Evolutionary conservation across 2,797 vertebrate genomes (phyloP), one percentile per base, ranked within the genome.

Genomic region (Amphiprion clarkii): DNA sequence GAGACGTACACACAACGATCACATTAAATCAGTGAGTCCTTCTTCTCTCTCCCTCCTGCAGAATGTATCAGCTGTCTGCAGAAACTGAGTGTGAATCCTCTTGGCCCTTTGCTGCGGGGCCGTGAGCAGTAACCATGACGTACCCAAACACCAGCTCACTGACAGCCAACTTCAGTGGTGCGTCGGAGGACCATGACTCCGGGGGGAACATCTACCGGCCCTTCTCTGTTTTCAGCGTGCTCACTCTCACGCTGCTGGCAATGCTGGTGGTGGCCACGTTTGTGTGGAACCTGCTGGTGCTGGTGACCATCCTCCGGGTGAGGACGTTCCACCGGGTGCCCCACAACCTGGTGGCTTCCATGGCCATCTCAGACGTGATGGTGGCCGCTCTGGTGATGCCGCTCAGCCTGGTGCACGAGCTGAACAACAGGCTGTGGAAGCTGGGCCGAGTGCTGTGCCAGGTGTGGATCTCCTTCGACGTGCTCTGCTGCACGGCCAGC

Each of bases 401-500:
- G 0, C 96, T 99, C 33, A 98, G 98, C 81, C 89, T 99, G 66
- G 97, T 97, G 6, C 96, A 94, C 0, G 98, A 99, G 88, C 86
- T 98, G 55, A 96, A 97, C 0, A 97, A 97, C 52, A 89, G 96
- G 64, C 95, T 94, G 56, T 99, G 98, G 98, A 95, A 94, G 33
- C 94, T 98, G 87, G 98, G 98, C 21, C 92, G 95, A 1, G 93
- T 94, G 0, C 94, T 99, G 1, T 99, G 98, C 92, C 97, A 98
- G 86, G 93, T 97, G 42, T 99, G 98, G 98, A 94, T 99, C 85
- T 96, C 96, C 12, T 97, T 97, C 0, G 97, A 99, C 0, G 98
- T 99, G 64, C 95, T 99, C 53, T 99, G 98, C 92, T 99, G 98
- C 93, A 99, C 98, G 0, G 98, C 98, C 85, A 99, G 98, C 92